phyloP scores from a whole-genome alignment of 2,888 invertebrate species.

The Ormyrus rosae region DNA sequence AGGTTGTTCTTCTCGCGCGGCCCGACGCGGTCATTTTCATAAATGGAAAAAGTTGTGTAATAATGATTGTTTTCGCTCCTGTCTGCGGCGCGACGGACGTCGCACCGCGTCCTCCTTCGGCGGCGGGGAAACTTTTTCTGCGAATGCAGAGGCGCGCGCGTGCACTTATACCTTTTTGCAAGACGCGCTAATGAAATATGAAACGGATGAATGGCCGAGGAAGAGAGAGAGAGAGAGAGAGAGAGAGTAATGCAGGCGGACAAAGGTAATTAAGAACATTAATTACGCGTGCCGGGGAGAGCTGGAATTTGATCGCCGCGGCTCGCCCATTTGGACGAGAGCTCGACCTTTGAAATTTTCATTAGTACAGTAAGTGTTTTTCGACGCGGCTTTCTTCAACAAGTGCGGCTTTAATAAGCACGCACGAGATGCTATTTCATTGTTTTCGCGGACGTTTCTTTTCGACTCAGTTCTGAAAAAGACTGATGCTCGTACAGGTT shows the following conservation, averaged over 20 bases:
- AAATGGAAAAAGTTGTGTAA: constrained; percentile 49
- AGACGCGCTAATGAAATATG: constrained; percentile 12
- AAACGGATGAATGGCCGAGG: neutral
- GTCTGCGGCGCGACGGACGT: neutral
- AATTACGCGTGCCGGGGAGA: constrained; percentile 6
- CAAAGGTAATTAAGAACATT: constrained; percentile 36
- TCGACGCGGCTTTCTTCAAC: no score
- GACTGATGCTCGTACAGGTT: no score
- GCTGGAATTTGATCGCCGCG: neutral
- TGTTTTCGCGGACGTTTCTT: no score
- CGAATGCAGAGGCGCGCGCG: no score
- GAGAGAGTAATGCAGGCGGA: neutral
- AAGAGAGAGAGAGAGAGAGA: neutral
- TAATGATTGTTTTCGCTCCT: constrained; percentile 10
- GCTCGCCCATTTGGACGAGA: neutral
- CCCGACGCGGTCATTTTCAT: constrained; percentile 11
- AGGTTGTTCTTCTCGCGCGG: neutral
- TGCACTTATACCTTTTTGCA: neutral
- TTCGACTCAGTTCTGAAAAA: no score
- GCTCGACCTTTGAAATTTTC: neutral
- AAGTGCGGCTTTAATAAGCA: no score
- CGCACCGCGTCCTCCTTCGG: neutral
- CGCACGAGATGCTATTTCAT: no score
- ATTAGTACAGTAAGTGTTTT: neutral
- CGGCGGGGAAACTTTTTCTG: constrained; percentile 1